A percentile compares a stretch with the other conserved stretches of the same genome.
Evolutionary conservation across 2,888 invertebrate species (phyloP).

Genomic region (Harpalus rufipes): DNA sequence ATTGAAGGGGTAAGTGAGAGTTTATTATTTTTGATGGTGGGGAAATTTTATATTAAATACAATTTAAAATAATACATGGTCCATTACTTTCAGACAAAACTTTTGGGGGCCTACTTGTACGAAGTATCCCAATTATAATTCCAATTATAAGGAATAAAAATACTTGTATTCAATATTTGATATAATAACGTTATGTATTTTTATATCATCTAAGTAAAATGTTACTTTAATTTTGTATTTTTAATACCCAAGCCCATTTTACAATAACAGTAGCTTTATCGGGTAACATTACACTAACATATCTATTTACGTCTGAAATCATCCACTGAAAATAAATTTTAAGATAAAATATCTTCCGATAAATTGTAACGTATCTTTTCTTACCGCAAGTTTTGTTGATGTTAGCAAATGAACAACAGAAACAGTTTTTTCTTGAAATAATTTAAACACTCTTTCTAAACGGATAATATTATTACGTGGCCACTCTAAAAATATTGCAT

Average conservation of each 20-base stretch:
- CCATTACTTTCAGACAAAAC: constrained; percentile 87
- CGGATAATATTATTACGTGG: constrained; percentile 80
- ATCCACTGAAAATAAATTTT: constrained; percentile 77
- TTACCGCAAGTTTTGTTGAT: constrained; percentile 30
- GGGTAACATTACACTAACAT: constrained; percentile 75
- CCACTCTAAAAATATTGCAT: constrained; percentile 85
- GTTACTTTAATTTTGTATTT: constrained; percentile 65
- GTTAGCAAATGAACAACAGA: constrained; percentile 28
- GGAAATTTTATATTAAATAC: too few relatives aligned
- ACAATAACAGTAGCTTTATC: constrained; percentile 75
- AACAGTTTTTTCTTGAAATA: constrained; percentile 68
- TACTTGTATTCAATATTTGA: not conserved
- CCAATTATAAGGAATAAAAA: not conserved
- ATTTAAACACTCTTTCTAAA: constrained; percentile 76
- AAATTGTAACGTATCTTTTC: not conserved
- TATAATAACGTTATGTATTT: constrained; percentile 10
- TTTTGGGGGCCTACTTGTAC: constrained; percentile 93
- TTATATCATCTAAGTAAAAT: constrained; percentile 40
- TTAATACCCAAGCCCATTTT: constrained; percentile 78
- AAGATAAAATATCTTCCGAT: not conserved
- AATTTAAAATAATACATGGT: not conserved
- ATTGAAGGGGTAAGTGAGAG: constrained; percentile 90
- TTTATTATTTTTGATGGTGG: not conserved
- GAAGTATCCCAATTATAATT: constrained; percentile 82
- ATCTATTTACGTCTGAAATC: constrained; percentile 72